Evolutionary conservation across 2,797 vertebrate genomes (phyloP).

Genomic region (Myotis pilosus): DNA sequence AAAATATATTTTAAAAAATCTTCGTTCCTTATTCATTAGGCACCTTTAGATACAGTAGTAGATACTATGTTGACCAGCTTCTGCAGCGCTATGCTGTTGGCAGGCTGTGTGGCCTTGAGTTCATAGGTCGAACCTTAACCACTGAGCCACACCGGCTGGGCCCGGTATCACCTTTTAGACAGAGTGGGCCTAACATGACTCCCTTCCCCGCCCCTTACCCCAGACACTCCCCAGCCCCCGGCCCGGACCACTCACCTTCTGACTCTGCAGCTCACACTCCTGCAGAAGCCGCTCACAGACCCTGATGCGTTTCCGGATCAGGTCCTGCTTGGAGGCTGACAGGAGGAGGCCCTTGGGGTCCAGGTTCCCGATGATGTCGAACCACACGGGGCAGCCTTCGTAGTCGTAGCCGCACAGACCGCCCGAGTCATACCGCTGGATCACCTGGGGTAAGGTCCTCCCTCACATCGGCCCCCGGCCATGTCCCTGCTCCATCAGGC

Average conservation of each 20-base stretch:
- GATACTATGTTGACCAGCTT: accelerated
- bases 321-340: conserved; percentile 93
- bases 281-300: conserved; percentile 89
- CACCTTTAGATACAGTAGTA: not conserved
- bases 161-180: not conserved
- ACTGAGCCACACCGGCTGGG: too few species aligned
- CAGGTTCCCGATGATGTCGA: conserved; percentile 91
- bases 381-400: conserved; percentile 92
- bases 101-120: not conserved
- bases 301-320: conserved; percentile 92
- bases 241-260: conserved; percentile 83
- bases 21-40: not conserved
- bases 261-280: conserved; percentile 87
- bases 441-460: conserved; percentile 84
- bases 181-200: accelerated
- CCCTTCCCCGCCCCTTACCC: too few species aligned
- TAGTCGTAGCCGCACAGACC: conserved; percentile 92
- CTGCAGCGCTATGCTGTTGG: not conserved
- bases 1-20: too few species aligned
- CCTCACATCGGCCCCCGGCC: not conserved
- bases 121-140: too few species aligned
- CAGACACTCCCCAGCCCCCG: too few species aligned
- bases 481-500: not conserved
- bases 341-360: conserved; percentile 94
- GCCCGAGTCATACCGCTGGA: conserved; percentile 91